A percentile compares a stretch with the other conserved stretches of the same genome.
Conservation (phyloP, 2,113 vertebrate species). For the Dasyurus viverrinus region DNA sequence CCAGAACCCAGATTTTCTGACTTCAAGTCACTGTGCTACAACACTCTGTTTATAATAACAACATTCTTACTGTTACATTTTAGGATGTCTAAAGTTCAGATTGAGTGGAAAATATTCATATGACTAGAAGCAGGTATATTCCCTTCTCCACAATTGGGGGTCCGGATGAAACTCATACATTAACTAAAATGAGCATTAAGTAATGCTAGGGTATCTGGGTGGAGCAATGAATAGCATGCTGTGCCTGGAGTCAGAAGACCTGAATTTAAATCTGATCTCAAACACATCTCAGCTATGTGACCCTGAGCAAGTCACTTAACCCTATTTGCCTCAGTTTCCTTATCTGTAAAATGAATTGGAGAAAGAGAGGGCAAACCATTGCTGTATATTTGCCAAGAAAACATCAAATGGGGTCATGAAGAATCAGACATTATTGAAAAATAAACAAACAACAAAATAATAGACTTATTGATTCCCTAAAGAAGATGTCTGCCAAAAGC, state of each 20-base stretch:
- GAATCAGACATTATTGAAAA: neutral
- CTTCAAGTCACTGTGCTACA: neutral
- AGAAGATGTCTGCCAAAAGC: neutral
- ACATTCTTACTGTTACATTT: neutral
- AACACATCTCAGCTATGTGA: too few species aligned
- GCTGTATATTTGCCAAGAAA: neutral
- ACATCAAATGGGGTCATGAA: neutral
- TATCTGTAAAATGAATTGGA: neutral
- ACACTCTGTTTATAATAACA: neutral
- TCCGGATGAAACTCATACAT: neutral
- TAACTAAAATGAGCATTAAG: neutral
- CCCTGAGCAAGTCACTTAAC: too few species aligned
- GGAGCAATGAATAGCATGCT: neutral
- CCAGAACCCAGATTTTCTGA: neutral
- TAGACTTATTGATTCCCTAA: neutral
- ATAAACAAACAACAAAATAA: neutral
- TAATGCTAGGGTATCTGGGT: neutral
- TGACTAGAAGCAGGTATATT: neutral
- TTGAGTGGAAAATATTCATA: neutral
- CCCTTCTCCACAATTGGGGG: neutral
- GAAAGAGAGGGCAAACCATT: neutral
- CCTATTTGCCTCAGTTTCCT: neutral
- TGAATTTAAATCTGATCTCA: neutral
- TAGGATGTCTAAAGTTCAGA: neutral
- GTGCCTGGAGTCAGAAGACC: neutral